phyloP scores from a whole-genome alignment of 1,140 invertebrate species.

The Cotesia vestalis region DNA sequence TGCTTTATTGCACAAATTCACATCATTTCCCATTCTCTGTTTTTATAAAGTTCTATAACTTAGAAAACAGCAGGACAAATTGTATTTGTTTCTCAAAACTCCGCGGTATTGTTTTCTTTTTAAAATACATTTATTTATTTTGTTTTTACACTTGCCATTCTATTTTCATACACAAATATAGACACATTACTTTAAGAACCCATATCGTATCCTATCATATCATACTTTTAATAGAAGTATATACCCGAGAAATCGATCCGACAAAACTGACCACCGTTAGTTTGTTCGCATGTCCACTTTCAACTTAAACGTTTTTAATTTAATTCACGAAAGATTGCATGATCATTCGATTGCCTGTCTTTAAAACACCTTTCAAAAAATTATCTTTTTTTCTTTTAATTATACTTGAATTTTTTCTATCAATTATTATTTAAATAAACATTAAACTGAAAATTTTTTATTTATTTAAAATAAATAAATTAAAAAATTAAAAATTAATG shows the following conservation, averaged over 20 bases:
- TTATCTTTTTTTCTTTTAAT: too few species aligned
- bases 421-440: too few species aligned
- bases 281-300: slow-evolving; percentile 22
- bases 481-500: too few species aligned
- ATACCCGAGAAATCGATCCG: slow-evolving; percentile 34
- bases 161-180: not conserved
- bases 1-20: not conserved
- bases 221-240: not conserved
- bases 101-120: too few species aligned
- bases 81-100: too few species aligned
- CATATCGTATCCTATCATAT: slow-evolving; percentile 12
- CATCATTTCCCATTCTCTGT: not conserved
- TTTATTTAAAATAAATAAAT: too few species aligned
- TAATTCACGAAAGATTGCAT: slow-evolving; percentile 13
- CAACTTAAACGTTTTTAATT: slow-evolving; percentile 5
- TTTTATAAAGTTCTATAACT: too few species aligned
- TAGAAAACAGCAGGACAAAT: too few species aligned
- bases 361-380: not conserved
- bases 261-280: slow-evolving; percentile 24
- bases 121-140: too few species aligned
- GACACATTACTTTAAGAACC: not conserved
- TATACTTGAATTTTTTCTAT: too few species aligned
- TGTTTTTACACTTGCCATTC: too few species aligned
- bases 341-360: slow-evolving; percentile 29
- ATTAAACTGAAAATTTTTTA: too few species aligned